A percentile compares a stretch with the other conserved stretches of the same genome.
Conservation (phyloP, 2,888 invertebrate genomes). For the Seira musarum region DNA sequence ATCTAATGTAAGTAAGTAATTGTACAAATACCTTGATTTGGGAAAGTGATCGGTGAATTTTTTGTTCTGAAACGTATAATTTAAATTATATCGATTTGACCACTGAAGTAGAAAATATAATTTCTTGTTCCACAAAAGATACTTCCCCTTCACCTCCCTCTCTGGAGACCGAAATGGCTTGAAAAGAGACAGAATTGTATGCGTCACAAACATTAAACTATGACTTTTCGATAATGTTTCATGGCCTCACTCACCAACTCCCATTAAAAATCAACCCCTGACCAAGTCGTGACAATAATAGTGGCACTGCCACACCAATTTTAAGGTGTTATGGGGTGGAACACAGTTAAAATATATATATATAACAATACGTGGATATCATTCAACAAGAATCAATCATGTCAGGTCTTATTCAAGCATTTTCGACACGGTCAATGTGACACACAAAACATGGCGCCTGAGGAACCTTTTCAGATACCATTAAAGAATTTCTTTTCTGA, state of each 20-base stretch:
- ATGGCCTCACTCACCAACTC: neutral
- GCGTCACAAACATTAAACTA: neutral
- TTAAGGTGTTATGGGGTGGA: conserved; percentile 32
- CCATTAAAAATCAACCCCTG: conserved; percentile 17
- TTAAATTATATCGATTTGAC: no score
- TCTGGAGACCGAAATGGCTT: no score
- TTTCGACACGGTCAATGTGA: conserved; percentile 66
- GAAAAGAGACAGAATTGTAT: no score
- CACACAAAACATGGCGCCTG: conserved; percentile 58
- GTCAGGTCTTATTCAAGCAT: conserved; percentile 54
- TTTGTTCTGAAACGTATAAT: neutral
- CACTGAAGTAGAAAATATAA: no score
- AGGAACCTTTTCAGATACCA: conserved; percentile 62
- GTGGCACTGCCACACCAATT: neutral
- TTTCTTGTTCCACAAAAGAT: no score
- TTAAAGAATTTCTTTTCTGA: conserved; percentile 46
- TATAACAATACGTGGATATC: neutral
- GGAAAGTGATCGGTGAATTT: no score
- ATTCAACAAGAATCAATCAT: conserved; percentile 55
- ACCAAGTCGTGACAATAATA: neutral
- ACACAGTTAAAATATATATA: conserved; percentile 26
- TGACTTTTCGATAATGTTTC: neutral
- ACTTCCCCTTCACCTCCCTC: no score
- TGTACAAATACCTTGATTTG: no score
- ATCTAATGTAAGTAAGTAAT: no score